These are phyloP conservation scores for Ancistrus triradiatus DNA, from an alignment of 2,113 vertebrate genomes.

Conservation along the genomic window DNA sequence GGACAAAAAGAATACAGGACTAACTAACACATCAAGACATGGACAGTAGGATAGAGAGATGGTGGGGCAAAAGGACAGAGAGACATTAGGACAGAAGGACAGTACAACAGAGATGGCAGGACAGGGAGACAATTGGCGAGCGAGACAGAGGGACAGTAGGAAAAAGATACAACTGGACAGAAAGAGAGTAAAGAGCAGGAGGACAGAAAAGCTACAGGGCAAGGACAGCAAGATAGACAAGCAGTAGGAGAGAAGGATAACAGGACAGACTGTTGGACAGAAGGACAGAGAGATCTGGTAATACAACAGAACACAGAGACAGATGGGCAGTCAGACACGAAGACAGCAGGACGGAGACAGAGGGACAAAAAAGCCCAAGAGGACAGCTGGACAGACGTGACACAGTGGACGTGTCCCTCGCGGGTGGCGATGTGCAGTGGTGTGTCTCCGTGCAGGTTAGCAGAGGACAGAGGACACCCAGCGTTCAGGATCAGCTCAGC, in stretches of 20 bases:
- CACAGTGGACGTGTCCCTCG: slow-evolving; percentile 82
- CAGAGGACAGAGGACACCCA: slow-evolving; percentile 77
- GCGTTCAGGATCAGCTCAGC: slow-evolving; percentile 85
- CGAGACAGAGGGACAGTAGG: neutral
- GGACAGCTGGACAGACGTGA: slow-evolving; percentile 73
- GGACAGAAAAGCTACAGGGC: neutral
- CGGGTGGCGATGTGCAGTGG: slow-evolving; percentile 85
- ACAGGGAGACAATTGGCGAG: neutral
- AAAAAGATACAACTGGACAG: neutral
- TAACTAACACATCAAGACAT: neutral
- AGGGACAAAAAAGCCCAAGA: neutral
- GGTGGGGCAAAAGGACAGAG: no score
- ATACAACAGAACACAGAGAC: neutral
- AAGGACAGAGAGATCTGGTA: neutral
- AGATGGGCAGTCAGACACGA: neutral
- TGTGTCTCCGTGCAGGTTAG: slow-evolving; percentile 85
- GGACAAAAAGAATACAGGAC: no score
- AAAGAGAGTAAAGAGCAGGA: no score
- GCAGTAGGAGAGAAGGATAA: neutral
- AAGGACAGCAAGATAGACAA: neutral
- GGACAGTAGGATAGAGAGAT: no score
- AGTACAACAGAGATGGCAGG: no score
- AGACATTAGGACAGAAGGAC: no score
- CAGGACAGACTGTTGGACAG: neutral
- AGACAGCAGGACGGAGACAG: neutral